Conservation (phyloP, 2,797 vertebrate species). For the Balearica regulorum region DNA sequence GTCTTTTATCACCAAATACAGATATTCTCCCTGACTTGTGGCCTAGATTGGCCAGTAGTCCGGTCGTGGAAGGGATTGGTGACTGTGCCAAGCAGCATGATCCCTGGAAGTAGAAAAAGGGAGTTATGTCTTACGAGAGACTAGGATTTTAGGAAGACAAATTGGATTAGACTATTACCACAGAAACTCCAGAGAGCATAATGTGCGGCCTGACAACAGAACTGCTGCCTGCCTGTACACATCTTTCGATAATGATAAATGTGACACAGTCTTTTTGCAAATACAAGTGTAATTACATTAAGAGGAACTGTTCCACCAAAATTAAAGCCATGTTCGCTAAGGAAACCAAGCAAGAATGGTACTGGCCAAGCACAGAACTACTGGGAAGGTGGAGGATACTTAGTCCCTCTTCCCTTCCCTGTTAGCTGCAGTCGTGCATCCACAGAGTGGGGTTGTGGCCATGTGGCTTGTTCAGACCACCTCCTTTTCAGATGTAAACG, state of each 20-base stretch:
- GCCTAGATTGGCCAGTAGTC: background rate
- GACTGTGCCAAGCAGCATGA: background rate
- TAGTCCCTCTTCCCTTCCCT: background rate
- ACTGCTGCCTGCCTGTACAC: background rate
- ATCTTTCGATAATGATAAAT: background rate
- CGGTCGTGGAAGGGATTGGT: background rate
- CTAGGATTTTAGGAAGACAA: constrained; percentile 4
- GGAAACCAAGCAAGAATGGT: background rate
- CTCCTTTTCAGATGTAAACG: background rate
- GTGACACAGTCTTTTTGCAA: background rate
- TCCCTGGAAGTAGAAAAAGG: background rate
- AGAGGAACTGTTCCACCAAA: background rate
- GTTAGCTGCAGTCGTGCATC: too few species aligned
- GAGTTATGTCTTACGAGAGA: background rate
- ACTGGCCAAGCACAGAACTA: background rate
- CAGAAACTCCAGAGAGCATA: constrained; percentile 3
- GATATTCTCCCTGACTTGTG: background rate
- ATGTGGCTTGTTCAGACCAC: background rate
- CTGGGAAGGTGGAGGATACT: background rate
- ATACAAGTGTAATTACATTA: background rate
- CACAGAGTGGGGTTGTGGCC: background rate
- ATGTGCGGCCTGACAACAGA: background rate
- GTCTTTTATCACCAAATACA: constrained; percentile 12
- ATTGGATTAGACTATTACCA: background rate
- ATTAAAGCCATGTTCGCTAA: background rate